A percentile compares a stretch with the other conserved stretches of the same genome.
Conservation (phyloP, 2,797 vertebrate species). For the Danio aesculapii region DNA sequence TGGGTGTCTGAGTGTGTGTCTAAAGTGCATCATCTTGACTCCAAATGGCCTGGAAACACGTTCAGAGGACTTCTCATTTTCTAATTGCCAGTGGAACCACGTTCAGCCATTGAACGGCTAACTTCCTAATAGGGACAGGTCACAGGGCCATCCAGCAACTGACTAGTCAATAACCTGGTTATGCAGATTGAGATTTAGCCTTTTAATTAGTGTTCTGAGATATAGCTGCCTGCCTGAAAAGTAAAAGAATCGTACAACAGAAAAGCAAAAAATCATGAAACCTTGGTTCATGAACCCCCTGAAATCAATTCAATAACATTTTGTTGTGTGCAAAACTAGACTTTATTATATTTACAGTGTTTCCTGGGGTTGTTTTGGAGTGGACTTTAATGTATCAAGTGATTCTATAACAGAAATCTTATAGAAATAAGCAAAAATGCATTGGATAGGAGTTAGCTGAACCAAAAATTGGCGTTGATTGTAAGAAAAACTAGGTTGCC, state of each 20-base stretch:
- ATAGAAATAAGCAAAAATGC: too few species aligned
- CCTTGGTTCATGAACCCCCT: too few species aligned
- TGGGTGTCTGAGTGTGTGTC: conserved; percentile 36
- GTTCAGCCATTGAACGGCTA: neutral
- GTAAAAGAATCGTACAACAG: neutral
- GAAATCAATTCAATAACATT: too few species aligned
- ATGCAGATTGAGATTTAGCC: neutral
- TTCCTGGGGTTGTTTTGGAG: too few species aligned
- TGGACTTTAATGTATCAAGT: too few species aligned
- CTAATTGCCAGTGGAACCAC: conserved; percentile 1
- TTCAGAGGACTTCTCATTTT: conserved; percentile 11
- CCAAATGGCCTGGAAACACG: conserved; percentile 27
- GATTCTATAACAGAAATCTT: too few species aligned
- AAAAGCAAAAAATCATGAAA: too few species aligned
- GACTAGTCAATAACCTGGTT: conserved; percentile 1
- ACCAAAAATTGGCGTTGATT: too few species aligned
- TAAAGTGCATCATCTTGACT: conserved; percentile 40
- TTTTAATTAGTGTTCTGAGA: neutral
- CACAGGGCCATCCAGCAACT: neutral
- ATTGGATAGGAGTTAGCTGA: too few species aligned
- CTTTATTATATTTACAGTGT: too few species aligned
- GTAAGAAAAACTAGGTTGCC: too few species aligned
- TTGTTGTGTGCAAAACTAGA: too few species aligned
- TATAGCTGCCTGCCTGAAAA: neutral
- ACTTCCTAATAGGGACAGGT: neutral